Evolutionary conservation across 2,888 invertebrate genomes (phyloP).

Genomic region (Drosophila mimetica): DNA sequence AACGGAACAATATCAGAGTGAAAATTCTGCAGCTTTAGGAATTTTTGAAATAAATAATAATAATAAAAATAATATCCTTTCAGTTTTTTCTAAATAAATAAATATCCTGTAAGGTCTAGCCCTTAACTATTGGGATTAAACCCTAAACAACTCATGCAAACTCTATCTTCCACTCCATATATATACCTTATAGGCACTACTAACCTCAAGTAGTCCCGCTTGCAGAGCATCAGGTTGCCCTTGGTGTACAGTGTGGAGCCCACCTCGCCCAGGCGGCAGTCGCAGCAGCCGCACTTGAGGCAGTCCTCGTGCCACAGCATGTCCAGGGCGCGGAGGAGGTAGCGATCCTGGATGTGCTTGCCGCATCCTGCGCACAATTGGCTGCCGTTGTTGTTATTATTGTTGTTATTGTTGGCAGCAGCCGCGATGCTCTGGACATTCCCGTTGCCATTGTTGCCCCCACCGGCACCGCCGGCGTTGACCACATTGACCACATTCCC

Average conservation of each 20-base stretch:
- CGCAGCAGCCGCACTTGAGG: constrained; percentile 98
- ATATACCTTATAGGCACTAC: too few species aligned
- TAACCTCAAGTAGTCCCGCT: constrained; percentile 97
- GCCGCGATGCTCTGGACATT: constrained; percentile 73
- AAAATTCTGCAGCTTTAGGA: too few species aligned
- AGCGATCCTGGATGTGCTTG: constrained; percentile 96
- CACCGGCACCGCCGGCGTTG: constrained; percentile 31
- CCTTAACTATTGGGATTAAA: too few species aligned
- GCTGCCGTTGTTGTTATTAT: constrained; percentile 84
- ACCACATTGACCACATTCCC: constrained; percentile 51
- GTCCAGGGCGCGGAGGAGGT: constrained; percentile 95
- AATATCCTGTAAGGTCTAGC: too few species aligned
- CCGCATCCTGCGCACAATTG: constrained; percentile 97
- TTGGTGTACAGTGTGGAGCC: constrained; percentile 97
- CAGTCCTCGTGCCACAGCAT: constrained; percentile 99
- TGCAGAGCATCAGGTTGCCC: constrained; percentile 97
- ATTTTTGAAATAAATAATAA: too few species aligned
- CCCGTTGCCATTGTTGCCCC: constrained; percentile 47
- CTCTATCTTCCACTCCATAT: too few species aligned
- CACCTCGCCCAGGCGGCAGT: constrained; percentile 97
- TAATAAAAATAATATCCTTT: too few species aligned
- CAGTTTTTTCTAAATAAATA: too few species aligned
- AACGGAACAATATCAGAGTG: too few species aligned
- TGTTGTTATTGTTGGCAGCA: constrained; percentile 74
- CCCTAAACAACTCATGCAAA: too few species aligned